Conservation (phyloP, 2,113 vertebrate species). For the Saguinus imperator region DNA sequence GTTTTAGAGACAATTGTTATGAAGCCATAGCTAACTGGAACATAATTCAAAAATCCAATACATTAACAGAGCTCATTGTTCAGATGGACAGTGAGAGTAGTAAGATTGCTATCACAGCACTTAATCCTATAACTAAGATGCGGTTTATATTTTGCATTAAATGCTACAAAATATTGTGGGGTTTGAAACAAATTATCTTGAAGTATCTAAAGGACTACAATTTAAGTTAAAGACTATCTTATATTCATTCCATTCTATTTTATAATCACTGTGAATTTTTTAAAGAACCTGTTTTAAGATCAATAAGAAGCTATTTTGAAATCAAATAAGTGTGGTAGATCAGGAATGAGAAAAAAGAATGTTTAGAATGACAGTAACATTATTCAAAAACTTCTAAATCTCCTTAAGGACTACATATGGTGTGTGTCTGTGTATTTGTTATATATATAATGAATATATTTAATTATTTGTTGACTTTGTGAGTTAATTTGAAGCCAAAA, state of each 20-base stretch:
- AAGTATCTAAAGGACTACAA: neutral
- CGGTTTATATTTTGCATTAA: neutral
- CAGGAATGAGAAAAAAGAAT: neutral
- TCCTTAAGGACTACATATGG: neutral
- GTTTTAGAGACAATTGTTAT: neutral
- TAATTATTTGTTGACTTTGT: neutral
- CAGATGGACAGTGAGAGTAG: neutral
- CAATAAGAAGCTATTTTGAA: neutral
- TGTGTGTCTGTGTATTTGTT: neutral
- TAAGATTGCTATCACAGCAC: neutral
- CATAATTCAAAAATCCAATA: neutral
- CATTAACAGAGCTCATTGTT: neutral
- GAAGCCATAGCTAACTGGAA: neutral
- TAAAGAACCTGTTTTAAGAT: neutral
- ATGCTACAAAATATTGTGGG: neutral
- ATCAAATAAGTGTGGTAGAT: neutral
- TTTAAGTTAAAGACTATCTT: neutral
- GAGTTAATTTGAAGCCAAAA: neutral
- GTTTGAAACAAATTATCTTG: neutral
- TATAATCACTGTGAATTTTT: neutral
- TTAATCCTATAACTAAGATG: neutral
- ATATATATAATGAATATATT: neutral
- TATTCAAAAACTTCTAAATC: neutral
- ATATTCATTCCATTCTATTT: neutral
- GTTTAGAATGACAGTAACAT: neutral